phyloP scores from a whole-genome alignment of 2,113 vertebrate genomes.

The Vireo altiloquus region DNA sequence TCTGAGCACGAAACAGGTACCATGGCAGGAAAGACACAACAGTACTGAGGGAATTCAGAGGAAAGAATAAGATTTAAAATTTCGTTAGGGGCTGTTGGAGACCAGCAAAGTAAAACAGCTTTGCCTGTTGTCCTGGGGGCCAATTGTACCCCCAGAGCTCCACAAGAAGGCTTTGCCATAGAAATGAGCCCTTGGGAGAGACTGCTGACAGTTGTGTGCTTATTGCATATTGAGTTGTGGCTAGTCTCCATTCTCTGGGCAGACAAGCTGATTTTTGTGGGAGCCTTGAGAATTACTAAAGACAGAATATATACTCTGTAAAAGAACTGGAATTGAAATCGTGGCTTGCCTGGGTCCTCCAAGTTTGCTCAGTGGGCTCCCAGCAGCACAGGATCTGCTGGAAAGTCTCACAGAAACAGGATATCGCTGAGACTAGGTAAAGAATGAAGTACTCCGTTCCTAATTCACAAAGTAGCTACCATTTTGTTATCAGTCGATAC shows the following conservation, averaged over 20 bases:
- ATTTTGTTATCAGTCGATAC: neutral
- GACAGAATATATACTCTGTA: neutral
- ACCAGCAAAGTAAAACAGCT: too few species aligned
- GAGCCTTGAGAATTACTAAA: neutral
- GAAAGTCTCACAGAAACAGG: neutral
- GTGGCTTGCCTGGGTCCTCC: neutral
- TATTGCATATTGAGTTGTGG: neutral
- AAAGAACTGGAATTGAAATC: neutral
- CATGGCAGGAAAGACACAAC: neutral
- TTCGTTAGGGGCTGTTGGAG: neutral
- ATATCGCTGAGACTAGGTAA: neutral
- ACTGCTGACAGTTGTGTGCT: neutral
- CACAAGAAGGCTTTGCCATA: too few species aligned
- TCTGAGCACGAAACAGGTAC: constrained; percentile 81
- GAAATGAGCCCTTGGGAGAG: too few species aligned
- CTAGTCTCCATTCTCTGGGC: neutral
- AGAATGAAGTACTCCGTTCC: neutral
- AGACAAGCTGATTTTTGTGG: neutral
- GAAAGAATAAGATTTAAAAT: neutral
- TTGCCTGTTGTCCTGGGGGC: too few species aligned
- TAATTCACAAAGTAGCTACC: neutral
- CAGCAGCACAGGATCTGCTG: neutral
- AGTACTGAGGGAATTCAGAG: neutral
- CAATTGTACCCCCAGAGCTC: too few species aligned
- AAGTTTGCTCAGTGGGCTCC: neutral